Evolutionary conservation across 2,888 invertebrate genomes (phyloP).

Genomic region (Lithophane leautieri): DNA sequence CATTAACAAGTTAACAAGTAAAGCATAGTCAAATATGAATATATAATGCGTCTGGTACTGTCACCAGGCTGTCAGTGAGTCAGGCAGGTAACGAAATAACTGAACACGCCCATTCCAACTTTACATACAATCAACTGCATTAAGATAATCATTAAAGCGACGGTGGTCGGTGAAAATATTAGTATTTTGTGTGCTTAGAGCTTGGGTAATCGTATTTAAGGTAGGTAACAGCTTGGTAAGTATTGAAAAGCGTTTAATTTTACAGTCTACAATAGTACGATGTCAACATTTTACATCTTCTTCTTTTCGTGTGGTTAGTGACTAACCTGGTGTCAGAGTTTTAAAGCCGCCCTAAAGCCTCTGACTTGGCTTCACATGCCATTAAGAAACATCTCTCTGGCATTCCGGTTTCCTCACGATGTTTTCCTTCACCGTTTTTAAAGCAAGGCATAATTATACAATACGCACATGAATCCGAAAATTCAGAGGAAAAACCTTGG

Average conservation of each 20-base stretch:
- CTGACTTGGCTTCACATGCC: too few species aligned
- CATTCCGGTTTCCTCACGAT: too few species aligned
- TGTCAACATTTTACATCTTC: too few species aligned
- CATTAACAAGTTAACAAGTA: conserved; percentile 43
- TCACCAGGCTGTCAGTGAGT: conserved; percentile 66
- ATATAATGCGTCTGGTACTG: conserved; percentile 54
- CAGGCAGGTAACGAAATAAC: conserved; percentile 61
- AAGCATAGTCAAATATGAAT: conserved; percentile 54
- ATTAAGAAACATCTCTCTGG: too few species aligned
- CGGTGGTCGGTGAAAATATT: conserved; percentile 7
- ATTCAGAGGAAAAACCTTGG: too few species aligned
- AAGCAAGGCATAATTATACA: too few species aligned
- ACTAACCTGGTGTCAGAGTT: too few species aligned
- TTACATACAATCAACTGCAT: conserved; percentile 76
- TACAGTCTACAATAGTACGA: too few species aligned
- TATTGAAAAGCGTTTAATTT: background rate
- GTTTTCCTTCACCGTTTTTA: too few species aligned
- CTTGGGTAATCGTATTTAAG: conserved; percentile 2
- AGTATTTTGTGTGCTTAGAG: background rate
- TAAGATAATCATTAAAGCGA: conserved; percentile 67
- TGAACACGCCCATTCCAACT: conserved; percentile 64
- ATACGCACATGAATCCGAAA: too few species aligned
- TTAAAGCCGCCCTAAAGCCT: too few species aligned
- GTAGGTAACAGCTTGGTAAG: background rate
- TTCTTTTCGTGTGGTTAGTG: too few species aligned